Evolutionary conservation across 1,140 invertebrate genomes (phyloP), one percentile per base, ranked within the genome.

Genomic region (Triops longicaudatus): DNA sequence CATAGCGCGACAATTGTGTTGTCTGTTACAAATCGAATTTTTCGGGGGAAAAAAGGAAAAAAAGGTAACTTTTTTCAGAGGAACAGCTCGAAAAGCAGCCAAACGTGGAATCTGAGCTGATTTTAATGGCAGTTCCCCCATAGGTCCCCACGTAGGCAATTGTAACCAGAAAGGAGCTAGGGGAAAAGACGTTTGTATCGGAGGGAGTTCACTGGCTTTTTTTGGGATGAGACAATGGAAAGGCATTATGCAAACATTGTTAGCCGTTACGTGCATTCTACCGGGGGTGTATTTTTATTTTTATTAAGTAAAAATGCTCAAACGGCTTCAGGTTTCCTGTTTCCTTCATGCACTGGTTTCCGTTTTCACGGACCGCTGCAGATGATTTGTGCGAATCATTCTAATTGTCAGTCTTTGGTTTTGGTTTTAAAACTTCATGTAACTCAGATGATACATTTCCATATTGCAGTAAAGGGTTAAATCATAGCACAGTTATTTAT

Each of bases 21-120:
- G 50, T 63, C 50, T n/a, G 50, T 63, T 63, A 63, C 50, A 63
- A 63, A 63, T 63, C 50, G 50, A 63, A 63, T 63, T 63, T 63
- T 63, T 63, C 31, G 31, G 50, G 17, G 50, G 50, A 22, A 63
- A 63, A 63, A 63, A 63, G 50, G 22, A 22, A 63, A 63, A 63
- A 63, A 63, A 63, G 50, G 10, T 63, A 63, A 5, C 50, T 63
- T 63, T 37, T 37, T 63, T 63, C 50, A 63, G 22, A 14, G 17
- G 50, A 37, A 63, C 50, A 22, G 50, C 17, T 14, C 50, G 10
- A 63, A 63, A 63, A 63, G 50, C 50, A 63, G 50, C 50, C 50
- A 63, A 63, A 63, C 50, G 50, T 63, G 50, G 50, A 63, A 63
- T 63, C 50, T 63, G 50, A 63, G 50, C 50, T 63, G 50, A 63